Evolutionary conservation across 2,113 vertebrate species (phyloP).

Genomic region (Glaucidium brasilianum): DNA sequence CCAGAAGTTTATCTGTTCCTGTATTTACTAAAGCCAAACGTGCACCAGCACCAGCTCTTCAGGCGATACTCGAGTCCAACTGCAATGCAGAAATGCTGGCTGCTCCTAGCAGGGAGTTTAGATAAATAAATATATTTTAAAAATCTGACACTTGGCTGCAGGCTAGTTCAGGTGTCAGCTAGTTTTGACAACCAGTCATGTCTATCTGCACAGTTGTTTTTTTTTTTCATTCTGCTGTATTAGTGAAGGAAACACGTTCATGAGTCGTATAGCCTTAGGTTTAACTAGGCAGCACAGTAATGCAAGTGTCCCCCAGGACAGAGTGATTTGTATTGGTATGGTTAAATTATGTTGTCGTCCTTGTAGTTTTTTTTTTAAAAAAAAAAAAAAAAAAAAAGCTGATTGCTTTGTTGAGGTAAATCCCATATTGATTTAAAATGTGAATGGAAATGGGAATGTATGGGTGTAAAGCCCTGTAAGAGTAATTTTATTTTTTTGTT

Average conservation of each 20-base stretch:
- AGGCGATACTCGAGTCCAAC: not conserved
- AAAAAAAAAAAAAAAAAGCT: not conserved
- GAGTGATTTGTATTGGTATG: not conserved
- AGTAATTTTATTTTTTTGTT: not conserved
- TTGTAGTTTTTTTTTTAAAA: not conserved
- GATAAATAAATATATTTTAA: not conserved
- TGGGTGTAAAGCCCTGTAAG: not conserved
- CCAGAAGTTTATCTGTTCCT: not conserved
- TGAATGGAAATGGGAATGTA: not conserved
- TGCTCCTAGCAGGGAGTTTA: not conserved
- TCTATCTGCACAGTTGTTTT: not conserved
- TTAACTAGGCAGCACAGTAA: not conserved
- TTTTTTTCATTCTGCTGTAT: not conserved
- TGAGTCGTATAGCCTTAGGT: not conserved
- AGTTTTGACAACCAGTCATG: not conserved
- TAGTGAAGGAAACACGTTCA: not conserved
- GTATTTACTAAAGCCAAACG: not conserved
- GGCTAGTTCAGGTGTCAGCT: not conserved
- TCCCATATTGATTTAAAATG: not conserved
- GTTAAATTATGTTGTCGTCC: not conserved
- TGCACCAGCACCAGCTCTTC: not conserved
- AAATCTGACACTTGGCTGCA: not conserved
- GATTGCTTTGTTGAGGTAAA: not conserved
- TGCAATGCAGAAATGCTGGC: not conserved
- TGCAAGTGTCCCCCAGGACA: not conserved